Conservation (phyloP, 2,888 invertebrate genomes). For the Pseudococcus viburni region DNA sequence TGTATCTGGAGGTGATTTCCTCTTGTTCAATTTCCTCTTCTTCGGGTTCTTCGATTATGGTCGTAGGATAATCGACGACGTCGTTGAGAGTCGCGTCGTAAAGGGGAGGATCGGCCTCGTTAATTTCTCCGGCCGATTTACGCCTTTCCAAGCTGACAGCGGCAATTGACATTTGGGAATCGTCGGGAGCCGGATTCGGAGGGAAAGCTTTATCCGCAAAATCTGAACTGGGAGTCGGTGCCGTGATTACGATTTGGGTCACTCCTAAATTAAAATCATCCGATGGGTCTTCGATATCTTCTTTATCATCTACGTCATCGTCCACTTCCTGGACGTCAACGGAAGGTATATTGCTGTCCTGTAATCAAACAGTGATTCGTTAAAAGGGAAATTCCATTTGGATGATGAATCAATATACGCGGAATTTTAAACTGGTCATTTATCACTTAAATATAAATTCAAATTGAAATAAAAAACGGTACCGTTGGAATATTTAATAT, state of each 20-base stretch:
- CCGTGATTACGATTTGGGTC: conserved; percentile 92
- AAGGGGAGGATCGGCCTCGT: conserved; percentile 66
- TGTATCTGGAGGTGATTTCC: conserved; percentile 67
- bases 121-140: conserved; percentile 69
- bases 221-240: conserved; percentile 93
- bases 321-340: conserved; percentile 39
- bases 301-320: conserved; percentile 12
- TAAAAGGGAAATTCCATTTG: neutral
- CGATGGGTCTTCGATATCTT: conserved; percentile 72
- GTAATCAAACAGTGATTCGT: neutral
- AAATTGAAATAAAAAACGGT: neutral
- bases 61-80: conserved; percentile 67
- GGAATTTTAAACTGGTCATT: too few relatives aligned
- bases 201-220: conserved; percentile 87
- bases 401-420: too few relatives aligned
- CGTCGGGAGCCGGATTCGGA: conserved; percentile 71
- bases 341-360: conserved; percentile 39
- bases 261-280: conserved; percentile 79
- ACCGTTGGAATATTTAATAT: neutral
- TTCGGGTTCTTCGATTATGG: conserved; percentile 68
- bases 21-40: conserved; percentile 68
- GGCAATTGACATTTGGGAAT: conserved; percentile 67
- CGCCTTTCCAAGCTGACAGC: conserved; percentile 67
- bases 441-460: too few relatives aligned
- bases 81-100: conserved; percentile 67